Evolutionary conservation across 2,888 invertebrate genomes (phyloP), one percentile per base, ranked within the genome.

Genomic region (Tanaodytes sp.): DNA sequence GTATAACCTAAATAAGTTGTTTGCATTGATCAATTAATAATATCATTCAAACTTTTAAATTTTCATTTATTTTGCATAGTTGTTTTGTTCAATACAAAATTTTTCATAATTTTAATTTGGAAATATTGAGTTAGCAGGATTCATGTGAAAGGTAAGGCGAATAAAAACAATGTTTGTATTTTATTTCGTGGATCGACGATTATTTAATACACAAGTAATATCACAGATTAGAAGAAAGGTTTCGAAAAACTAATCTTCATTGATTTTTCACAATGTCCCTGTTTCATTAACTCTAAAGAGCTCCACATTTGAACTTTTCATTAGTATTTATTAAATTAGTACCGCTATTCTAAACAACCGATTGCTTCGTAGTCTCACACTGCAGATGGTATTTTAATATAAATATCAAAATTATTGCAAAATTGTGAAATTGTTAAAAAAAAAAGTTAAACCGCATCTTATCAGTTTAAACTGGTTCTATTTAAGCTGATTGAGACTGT

Each of bases 181-280:
- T 74, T 78, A 76, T 80, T 77, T 81, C 79, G 76, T 82, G 76
- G 77, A 79, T 80, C 78, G 76, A 80, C 75, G 76, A 80, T 81
- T 80, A 76, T 78, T 80, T 80, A 80, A 81, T 84, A 83, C 80
- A 82, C 76, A 82, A 82, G 79, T 84, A 84, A 84, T 84, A 84
- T 84, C 84, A 84, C 84, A 84, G 84, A 80, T 77, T 76, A 75
- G 77, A 78, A 80, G 74, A 77, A 74, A 76, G 74, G 71, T 43
- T 43, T 33, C 20, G 70, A 75, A 62, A 62, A 70, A 68, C 66
- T 73, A 70, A 74, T 73, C 72, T 76, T 73, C 76, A 75, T 77
- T 75, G 64, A 74, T 77, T 76, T 78, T 77, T 69, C 73, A 77
- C 64, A 70, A 71, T 75, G 45, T 63, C 69, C 65, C 71, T 67